Evolutionary conservation across 2,113 vertebrate species (phyloP).

Genomic region (Opisthocomus hoazin): DNA sequence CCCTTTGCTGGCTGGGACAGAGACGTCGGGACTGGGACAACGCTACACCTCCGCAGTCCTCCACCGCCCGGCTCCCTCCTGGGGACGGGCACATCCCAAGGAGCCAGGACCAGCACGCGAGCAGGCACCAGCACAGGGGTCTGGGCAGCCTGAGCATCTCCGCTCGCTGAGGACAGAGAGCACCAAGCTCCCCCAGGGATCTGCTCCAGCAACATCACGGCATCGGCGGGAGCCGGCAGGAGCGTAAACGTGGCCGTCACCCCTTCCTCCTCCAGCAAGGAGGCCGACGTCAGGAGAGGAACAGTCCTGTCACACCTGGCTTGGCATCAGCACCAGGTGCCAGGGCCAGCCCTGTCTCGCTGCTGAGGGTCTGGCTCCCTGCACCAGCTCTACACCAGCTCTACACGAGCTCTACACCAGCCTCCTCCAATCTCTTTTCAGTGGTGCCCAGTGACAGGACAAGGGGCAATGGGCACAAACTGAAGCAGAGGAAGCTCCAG

Average conservation of each 20-base stretch:
- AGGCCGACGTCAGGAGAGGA: not conserved
- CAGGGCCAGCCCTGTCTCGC: not conserved
- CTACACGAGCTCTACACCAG: too few species aligned
- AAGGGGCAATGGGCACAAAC: too few species aligned
- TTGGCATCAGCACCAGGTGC: not conserved
- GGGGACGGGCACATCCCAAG: not conserved
- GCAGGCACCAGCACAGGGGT: fast-evolving
- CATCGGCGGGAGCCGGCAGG: not conserved
- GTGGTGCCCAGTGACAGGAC: too few species aligned
- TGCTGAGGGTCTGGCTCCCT: not conserved
- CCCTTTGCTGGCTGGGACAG: constrained; percentile 26
- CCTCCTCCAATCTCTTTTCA: too few species aligned
- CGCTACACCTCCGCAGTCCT: fast-evolving
- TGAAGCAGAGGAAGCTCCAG: too few species aligned
- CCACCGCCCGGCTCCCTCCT: not conserved
- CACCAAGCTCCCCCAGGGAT: not conserved
- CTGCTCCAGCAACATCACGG: not conserved
- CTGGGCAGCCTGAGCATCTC: not conserved
- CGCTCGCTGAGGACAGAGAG: not conserved
- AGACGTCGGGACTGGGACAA: not conserved
- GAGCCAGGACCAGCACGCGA: not conserved
- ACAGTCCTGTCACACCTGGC: not conserved
- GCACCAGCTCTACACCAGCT: not conserved
- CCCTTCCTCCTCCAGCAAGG: not conserved
- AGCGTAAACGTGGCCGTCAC: not conserved